These are phyloP conservation scores for Parapsyche elsis DNA, from an alignment of 1,140 invertebrate genomes.

Conservation along the genomic window DNA sequence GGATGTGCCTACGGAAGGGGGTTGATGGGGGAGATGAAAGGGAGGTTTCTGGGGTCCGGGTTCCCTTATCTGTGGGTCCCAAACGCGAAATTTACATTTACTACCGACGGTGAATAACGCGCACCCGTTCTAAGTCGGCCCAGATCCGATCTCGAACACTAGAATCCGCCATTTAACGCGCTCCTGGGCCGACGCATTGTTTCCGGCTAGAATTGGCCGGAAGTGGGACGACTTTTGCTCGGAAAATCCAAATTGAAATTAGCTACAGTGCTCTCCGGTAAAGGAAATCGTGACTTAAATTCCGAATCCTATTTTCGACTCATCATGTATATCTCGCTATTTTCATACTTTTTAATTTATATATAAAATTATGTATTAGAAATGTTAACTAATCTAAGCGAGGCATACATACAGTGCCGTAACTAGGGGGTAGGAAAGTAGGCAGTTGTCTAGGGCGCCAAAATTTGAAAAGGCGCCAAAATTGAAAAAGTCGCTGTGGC, in stretches of 20 bases:
- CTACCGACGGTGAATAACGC: constrained; percentile 49
- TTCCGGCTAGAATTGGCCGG: background rate
- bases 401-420: no score
- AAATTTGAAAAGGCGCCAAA: no score
- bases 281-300: background rate
- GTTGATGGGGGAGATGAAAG: background rate
- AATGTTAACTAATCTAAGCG: no score
- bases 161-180: constrained; percentile 2
- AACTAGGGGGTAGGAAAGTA: no score
- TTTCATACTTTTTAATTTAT: no score
- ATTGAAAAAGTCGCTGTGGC: no score
- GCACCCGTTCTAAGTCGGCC: background rate
- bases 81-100: constrained; percentile 55
- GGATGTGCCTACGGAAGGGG: background rate
- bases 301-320: background rate
- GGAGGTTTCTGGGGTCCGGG: background rate
- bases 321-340: no score
- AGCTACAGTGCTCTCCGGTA: background rate
- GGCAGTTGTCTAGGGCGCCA: no score
- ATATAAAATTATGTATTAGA: no score
- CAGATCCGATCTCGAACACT: constrained; percentile 16
- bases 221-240: background rate
- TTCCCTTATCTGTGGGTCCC: constrained; percentile 48
- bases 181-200: constrained; percentile 1
- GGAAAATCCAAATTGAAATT: constrained; percentile 22